Conservation (phyloP, 92 coral and sea anemone species). For the Siderastrea radians region DNA sequence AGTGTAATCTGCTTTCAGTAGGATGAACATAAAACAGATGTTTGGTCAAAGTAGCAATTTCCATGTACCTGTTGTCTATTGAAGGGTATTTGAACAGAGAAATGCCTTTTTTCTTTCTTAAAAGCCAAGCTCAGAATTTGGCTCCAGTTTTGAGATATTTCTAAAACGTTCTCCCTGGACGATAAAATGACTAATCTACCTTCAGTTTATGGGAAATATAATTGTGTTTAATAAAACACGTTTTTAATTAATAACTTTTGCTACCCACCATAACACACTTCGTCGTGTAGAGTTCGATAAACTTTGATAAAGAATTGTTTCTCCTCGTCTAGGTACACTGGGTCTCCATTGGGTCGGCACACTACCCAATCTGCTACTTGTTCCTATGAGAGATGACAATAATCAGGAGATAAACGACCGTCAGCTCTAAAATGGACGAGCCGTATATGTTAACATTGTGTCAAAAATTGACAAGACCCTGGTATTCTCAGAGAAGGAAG, state of each 20-base stretch:
- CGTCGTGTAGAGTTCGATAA: constrained; percentile 56
- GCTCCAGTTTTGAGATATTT: not conserved
- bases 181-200: no score
- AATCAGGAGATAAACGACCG: not conserved
- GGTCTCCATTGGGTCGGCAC: constrained; percentile 47
- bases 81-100: no score
- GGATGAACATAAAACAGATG: no score
- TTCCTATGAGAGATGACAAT: constrained; percentile 35
- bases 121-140: not conserved
- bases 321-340: constrained; percentile 65
- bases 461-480: not conserved
- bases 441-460: not conserved
- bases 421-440: not conserved
- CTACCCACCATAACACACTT: constrained; percentile 66
- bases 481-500: no score
- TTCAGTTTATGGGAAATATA: no score
- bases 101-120: no score
- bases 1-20: no score
- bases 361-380: constrained; percentile 72
- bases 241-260: not conserved
- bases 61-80: no score
- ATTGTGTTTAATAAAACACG: no score
- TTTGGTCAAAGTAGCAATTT: no score
- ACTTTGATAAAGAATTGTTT: constrained; percentile 49
- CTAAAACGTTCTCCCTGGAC: no score